Base-by-base conservation (phyloP, 2,113 vertebrate species). In the Siniperca chuatsi region DNA sequence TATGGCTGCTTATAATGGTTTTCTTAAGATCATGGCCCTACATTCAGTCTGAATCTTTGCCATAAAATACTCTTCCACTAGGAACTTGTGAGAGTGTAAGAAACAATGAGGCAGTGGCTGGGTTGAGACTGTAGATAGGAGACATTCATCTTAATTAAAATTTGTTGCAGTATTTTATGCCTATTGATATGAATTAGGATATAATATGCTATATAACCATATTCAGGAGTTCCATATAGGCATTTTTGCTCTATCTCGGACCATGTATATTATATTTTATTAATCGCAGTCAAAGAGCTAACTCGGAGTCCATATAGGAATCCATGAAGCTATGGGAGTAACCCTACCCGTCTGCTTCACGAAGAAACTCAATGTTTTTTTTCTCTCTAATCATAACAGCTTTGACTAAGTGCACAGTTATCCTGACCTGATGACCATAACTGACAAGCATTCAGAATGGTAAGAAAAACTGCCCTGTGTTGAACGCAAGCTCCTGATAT, bases 91-190 rank as follows among this genome's bases (percentile, higher is more conserved):
- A 82, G 68, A 35, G 29, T 72, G 70, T 75, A 25, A 61, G 75
- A 82, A 84, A 81, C 77, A 85, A 73, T 73, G 73, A 85, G 65
- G 78, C 37, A 8, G 69, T 29, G 61, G 48, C 66, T 73, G 70
- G 25, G 23, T 37, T 61, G 66, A 72, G 60, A 66, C 74, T 85
- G 72, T 62, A 87, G 86, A 92, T 72, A 72, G 79, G 42, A 86
- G 72, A 68, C 78, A 87, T 90, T 93, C 44, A 73, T 86, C 52
- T 76, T 78, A 88, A 89, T 86, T 87, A 60, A 83, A 88, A 86
- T 8, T 57, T 79, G 74, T 67, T 73, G 61, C 74, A 68, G 75
- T 52, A 46, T 84, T 79, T 81, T 67, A 79, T 62, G 33, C 20
- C 75, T 75, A 68, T 67, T 87, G 68, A 82, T 66, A 77, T 79